Percentiles rank a stretch among this genome's conserved stretches.
These are phyloP conservation scores for Merodon equestris DNA, from an alignment of 2,888 invertebrate genomes.

Conservation along the genomic window DNA sequence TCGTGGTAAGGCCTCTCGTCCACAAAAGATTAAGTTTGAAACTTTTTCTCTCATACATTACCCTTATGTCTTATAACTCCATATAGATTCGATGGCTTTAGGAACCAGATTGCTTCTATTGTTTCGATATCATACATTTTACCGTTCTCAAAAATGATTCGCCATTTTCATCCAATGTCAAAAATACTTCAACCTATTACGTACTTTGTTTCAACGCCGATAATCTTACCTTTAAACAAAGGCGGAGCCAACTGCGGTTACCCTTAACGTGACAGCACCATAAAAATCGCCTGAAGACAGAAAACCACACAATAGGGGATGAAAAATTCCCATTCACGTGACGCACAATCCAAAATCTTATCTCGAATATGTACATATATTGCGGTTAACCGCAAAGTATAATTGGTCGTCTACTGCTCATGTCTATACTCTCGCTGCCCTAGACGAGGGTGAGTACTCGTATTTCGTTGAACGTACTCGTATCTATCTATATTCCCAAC, in stretches of 20 bases:
- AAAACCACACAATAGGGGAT: slow-evolving; percentile 51
- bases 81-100: too few species aligned
- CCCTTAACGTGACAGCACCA: slow-evolving; percentile 48
- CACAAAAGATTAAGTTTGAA: too few species aligned
- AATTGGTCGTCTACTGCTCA: slow-evolving; percentile 77
- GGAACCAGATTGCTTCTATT: too few species aligned
- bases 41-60: too few species aligned
- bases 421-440: slow-evolving; percentile 57
- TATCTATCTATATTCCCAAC: background rate
- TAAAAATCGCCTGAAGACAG: slow-evolving; percentile 60
- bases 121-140: too few species aligned
- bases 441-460: slow-evolving; percentile 16
- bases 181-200: background rate
- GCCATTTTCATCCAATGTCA: too few species aligned
- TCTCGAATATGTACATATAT: slow-evolving; percentile 75
- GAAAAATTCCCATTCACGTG: slow-evolving; percentile 50
- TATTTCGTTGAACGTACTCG: background rate
- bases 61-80: too few species aligned
- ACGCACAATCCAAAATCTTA: slow-evolving; percentile 71
- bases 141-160: too few species aligned
- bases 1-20: too few species aligned
- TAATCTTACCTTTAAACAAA: slow-evolving; percentile 52
- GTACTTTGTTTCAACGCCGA: background rate
- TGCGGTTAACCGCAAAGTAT: slow-evolving; percentile 79
- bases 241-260: slow-evolving; percentile 83